These are phyloP conservation scores for Vulpes lagopus DNA, from an alignment of 2,113 vertebrate species.

Conservation along the genomic window DNA sequence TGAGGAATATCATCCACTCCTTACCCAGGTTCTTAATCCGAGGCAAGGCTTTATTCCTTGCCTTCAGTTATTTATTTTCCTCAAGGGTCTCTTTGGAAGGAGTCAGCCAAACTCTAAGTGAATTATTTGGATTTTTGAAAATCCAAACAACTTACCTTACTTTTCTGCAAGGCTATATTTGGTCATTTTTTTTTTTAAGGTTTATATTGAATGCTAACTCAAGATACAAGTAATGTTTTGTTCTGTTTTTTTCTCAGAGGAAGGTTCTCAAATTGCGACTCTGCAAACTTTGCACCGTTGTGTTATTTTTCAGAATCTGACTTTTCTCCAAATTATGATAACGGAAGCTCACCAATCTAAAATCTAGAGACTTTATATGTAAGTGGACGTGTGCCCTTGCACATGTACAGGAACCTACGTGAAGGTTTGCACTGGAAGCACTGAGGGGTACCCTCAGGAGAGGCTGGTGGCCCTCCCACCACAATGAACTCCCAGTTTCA, in stretches of 20 bases:
- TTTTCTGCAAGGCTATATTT: slow-evolving; percentile 43
- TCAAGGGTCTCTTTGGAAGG: slow-evolving; percentile 15
- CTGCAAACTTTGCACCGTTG: neutral
- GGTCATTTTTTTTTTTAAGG: slow-evolving; percentile 33
- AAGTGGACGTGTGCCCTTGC: accelerated
- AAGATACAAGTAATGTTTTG: neutral
- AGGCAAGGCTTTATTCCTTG: slow-evolving; percentile 49
- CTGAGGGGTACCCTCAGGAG: neutral
- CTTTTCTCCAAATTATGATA: neutral
- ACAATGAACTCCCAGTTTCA: slow-evolving; percentile 74
- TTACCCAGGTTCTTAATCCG: slow-evolving; percentile 53
- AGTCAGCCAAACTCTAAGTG: slow-evolving; percentile 60
- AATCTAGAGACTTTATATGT: neutral
- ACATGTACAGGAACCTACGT: accelerated
- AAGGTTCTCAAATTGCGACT: neutral
- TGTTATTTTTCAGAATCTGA: neutral
- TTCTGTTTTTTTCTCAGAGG: neutral
- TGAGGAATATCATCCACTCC: slow-evolving; percentile 12
- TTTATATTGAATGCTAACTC: slow-evolving; percentile 38
- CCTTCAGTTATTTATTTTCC: slow-evolving; percentile 57
- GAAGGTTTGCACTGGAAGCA: accelerated
- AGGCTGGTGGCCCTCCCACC: neutral
- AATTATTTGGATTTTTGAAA: slow-evolving; percentile 61
- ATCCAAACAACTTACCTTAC: slow-evolving; percentile 56
- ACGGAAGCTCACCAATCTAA: neutral